phyloP scores from a whole-genome alignment of 2,113 vertebrate species.

The Anolis sagrei region DNA sequence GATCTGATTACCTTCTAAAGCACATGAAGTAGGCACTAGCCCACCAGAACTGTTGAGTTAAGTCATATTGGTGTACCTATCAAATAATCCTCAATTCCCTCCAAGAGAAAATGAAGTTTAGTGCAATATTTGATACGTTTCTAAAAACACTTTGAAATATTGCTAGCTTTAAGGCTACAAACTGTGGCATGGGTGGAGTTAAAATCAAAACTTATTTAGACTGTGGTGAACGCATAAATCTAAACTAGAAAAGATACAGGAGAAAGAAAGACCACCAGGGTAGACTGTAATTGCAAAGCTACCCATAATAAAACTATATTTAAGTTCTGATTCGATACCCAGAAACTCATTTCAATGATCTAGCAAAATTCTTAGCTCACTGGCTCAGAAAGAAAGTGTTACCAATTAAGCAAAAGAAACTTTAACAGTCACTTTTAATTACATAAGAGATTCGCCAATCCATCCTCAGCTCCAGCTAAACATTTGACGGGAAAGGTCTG shows the following conservation, averaged over 20 bases:
- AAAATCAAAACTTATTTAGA: slow-evolving; percentile 82
- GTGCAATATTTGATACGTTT: slow-evolving; percentile 59
- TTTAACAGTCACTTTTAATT: slow-evolving; percentile 86
- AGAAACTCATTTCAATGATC: slow-evolving; percentile 80
- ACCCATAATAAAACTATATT: slow-evolving; percentile 83
- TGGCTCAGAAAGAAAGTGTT: slow-evolving; percentile 83
- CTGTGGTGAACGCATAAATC: slow-evolving; percentile 85
- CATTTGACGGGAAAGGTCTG: slow-evolving; percentile 87
- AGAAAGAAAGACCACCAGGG: slow-evolving; percentile 81
- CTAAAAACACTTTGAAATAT: slow-evolving; percentile 68
- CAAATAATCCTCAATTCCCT: slow-evolving; percentile 12
- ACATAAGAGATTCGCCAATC: slow-evolving; percentile 81
- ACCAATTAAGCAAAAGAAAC: slow-evolving; percentile 82
- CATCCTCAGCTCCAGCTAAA: slow-evolving; percentile 77
- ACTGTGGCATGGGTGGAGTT: slow-evolving; percentile 67
- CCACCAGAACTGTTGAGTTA: not conserved
- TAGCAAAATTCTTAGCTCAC: slow-evolving; percentile 76
- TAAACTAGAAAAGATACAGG: slow-evolving; percentile 81
- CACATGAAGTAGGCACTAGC: not conserved
- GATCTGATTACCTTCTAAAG: not conserved
- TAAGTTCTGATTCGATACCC: slow-evolving; percentile 80
- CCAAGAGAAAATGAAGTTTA: slow-evolving; percentile 52
- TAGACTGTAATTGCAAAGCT: slow-evolving; percentile 82
- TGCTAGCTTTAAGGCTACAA: slow-evolving; percentile 68
- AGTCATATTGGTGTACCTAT: not conserved